These are phyloP conservation scores for Bombus terrestris DNA, from an alignment of 1,140 invertebrate genomes.

Conservation along the genomic window DNA sequence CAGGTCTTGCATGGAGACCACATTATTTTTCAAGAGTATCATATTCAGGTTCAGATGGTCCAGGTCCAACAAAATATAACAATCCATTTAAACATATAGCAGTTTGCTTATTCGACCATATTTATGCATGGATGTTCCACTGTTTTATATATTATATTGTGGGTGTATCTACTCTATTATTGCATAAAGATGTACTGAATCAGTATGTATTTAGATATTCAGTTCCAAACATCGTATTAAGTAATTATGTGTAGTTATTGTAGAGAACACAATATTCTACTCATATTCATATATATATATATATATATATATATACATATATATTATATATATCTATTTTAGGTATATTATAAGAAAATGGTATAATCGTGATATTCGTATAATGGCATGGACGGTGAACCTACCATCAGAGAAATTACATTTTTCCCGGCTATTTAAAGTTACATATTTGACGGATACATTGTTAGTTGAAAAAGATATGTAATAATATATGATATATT, in stretches of 20 bases:
- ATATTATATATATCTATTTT: constrained; percentile 66
- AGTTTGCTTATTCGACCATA: constrained; percentile 81
- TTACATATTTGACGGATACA: constrained; percentile 88
- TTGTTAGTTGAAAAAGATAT: constrained; percentile 83
- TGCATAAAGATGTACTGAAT: constrained; percentile 88
- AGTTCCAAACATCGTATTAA: neutral
- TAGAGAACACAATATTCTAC: constrained; percentile 12
- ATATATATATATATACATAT: neutral
- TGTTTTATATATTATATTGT: constrained; percentile 83
- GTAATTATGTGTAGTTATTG: neutral
- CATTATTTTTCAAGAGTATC: constrained; percentile 81
- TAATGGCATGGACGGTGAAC: constrained; percentile 87
- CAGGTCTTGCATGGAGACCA: constrained; percentile 85
- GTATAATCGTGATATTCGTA: constrained; percentile 83
- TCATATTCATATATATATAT: neutral
- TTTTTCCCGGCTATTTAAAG: constrained; percentile 83
- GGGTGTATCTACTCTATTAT: constrained; percentile 86
- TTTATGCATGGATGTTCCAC: constrained; percentile 84
- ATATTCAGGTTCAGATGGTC: constrained; percentile 77
- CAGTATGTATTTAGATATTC: constrained; percentile 81
- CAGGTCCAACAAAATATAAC: constrained; percentile 73
- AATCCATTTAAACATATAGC: constrained; percentile 80
- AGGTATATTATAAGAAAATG: constrained; percentile 84
- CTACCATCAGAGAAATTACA: constrained; percentile 86
- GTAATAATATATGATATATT: constrained; percentile 42